Base-by-base conservation (phyloP, 2,797 vertebrate genomes). In the Sus cebifrons region DNA sequence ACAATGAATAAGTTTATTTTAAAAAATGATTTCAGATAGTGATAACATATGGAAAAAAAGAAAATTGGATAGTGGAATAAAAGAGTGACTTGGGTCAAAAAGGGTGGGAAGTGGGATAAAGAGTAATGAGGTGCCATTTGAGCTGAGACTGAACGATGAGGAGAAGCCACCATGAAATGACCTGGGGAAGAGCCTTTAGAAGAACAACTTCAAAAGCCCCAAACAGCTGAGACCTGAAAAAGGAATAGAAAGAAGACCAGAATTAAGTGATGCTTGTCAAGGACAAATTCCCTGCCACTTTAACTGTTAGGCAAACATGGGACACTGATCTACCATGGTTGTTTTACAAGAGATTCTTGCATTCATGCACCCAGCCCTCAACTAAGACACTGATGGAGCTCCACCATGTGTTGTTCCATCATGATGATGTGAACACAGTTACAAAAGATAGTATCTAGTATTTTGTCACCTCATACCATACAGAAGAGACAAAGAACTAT, bases 151-250 rank as follows among this genome's bases (percentile, higher is more conserved):
- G 18, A 86, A n/a, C 68, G 15, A n/a, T 83, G n/a, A 86, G 3
- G 14, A 12, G 13, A 70, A 81, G 32, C 17, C 54, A 52, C 74
- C 85, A 52, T 83, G 71, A 74, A 87, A 62, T 84, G 2, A 70
- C 70, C 23, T 95, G 32, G 12, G 71, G 82, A 92, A 96, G 49
- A 79, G 6, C 21, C 27, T 86, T 94, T 67, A 23, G 56, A 90
- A 92, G 40, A 91, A n/a, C 27, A 92, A 18, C 3, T 94, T 85
- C 6, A 73, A 95, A 96, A 89, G 8, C 29, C 2, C 60, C 49
- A 62, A 74, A 27, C 5, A 84, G 65, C 10, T 87, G 6, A 93
- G 60, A 23, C 25, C 14, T 95, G 25, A 67, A 71, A 74, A n/a
- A 93, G 25, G 44, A 83, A 40, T 54, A 74, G 17, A 74, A 49